These are phyloP conservation scores for Spinibarbus caldwelli DNA, from an alignment of 2,797 vertebrate species.

Conservation along the genomic window DNA sequence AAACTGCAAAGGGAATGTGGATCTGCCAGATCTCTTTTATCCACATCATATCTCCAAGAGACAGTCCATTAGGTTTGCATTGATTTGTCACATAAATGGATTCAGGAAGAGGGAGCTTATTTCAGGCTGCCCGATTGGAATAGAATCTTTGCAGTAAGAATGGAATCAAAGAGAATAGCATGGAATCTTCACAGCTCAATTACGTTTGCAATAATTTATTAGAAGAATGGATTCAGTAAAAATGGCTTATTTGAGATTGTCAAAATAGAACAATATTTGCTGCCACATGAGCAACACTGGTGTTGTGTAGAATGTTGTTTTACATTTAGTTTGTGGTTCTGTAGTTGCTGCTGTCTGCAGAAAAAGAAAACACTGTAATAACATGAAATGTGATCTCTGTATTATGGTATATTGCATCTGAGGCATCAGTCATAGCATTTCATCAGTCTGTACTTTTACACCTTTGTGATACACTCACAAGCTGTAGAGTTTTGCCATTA, in stretches of 20 bases:
- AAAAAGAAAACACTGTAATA: not conserved
- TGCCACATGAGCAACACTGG: conserved; percentile 38
- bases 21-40: conserved; percentile 35
- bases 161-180: not conserved
- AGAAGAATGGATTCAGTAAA: not conserved
- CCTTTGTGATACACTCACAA: not conserved
- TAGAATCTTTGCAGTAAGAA: conserved; percentile 1
- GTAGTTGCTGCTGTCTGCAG: not conserved
- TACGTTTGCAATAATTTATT: not conserved
- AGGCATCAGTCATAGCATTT: not conserved
- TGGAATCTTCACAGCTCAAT: not conserved
- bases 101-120: not conserved
- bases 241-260: not conserved
- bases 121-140: not conserved
- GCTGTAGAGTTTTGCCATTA: conserved; percentile 18
- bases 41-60: conserved; percentile 24
- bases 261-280: conserved; percentile 5
- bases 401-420: conserved; percentile 8
- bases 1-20: not conserved
- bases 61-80: conserved; percentile 30
- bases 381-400: not conserved
- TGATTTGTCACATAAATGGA: conserved; percentile 28
- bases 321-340: not conserved
- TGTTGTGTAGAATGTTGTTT: conserved; percentile 37
- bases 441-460: conserved; percentile 7